Base-by-base conservation (phyloP, 2,888 invertebrate genomes). In the Dasysyrphus tricinctus region DNA sequence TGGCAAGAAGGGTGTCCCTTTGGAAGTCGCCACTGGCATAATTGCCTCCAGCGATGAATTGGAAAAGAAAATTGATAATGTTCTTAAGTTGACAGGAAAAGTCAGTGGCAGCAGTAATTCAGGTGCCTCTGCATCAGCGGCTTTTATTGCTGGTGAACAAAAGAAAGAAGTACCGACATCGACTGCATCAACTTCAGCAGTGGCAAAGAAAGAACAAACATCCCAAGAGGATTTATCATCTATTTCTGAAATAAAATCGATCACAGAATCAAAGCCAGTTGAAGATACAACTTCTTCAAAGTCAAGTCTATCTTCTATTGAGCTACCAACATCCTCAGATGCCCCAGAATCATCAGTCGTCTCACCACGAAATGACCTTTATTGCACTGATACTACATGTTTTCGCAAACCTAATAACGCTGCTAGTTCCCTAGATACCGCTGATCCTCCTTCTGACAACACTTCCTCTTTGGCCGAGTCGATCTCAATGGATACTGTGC, bases 1-100 rank as follows among this genome's bases (percentile, higher is more conserved):
- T 91, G 97, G 97, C 0, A 94, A 95, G 74, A 95, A 95, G 90
- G 98, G 98, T 0, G 94, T 94, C 0, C 97, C 98, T 0, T 90
- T 98, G 72, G 97, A 97, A 91, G 95, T 98, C 72, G 94, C 97
- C 14, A 95, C 94, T 5, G 95, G 95, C 90, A 93, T 92, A 89
- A 93, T 95, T 3, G 93, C 94, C 32, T 92, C 94, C n/a, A 91
- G 94, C 1, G 91, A 92, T 54, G 95, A 95, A 88, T 93, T 98
- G 72, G 92, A 94, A 0, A 90, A 91, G 5, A 95, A 96, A 92
- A 95, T 97, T 82, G 94, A 95, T 85, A 93, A 94, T 84, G 94
- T 96, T 0, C 88, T 92, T n/a, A 54, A 79, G 29, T 51, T 88
- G 7, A 88, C 89, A 1, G 91, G 90, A 6, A 88, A 88, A 56